phyloP scores from a whole-genome alignment of 2,797 vertebrate species.

The Muraenolepis orangiensis region DNA sequence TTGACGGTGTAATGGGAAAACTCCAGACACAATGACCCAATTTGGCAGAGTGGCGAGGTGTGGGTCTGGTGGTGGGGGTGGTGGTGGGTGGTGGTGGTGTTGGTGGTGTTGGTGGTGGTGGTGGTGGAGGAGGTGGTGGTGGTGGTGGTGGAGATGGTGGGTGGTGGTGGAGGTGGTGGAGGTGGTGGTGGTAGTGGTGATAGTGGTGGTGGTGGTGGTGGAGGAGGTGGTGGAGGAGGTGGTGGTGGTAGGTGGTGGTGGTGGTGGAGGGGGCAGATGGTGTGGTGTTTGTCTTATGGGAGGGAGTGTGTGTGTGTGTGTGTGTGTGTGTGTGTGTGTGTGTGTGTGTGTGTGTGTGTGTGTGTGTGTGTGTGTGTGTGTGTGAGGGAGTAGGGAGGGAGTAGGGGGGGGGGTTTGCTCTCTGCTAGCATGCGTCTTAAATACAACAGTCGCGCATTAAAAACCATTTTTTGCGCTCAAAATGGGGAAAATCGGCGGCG shows the following conservation, averaged over 20 bases:
- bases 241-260: slow-evolving; percentile 26
- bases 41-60: slow-evolving; percentile 60
- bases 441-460: slow-evolving; percentile 32
- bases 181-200: slow-evolving; percentile 25
- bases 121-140: no score
- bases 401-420: slow-evolving; percentile 6
- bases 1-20: slow-evolving; percentile 61
- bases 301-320: no score
- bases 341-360: no score
- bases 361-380: no score
- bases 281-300: slow-evolving; percentile 6
- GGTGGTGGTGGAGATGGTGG: no score
- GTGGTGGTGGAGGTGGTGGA: slow-evolving; percentile 23
- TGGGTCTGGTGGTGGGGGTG: slow-evolving; percentile 15
- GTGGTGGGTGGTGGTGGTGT: no score
- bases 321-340: no score
- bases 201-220: slow-evolving; percentile 28
- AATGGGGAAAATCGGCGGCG: slow-evolving; percentile 19
- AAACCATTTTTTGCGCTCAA: neutral
- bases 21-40: slow-evolving; percentile 67
- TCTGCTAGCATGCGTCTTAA: slow-evolving; percentile 47
- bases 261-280: slow-evolving; percentile 25
- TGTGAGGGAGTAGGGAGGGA: slow-evolving; percentile 29
- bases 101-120: no score
- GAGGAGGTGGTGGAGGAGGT: no score